Evolutionary conservation across 2,888 invertebrate species (phyloP), one percentile per base, ranked within the genome.

Genomic region (Atrina japonica): DNA sequence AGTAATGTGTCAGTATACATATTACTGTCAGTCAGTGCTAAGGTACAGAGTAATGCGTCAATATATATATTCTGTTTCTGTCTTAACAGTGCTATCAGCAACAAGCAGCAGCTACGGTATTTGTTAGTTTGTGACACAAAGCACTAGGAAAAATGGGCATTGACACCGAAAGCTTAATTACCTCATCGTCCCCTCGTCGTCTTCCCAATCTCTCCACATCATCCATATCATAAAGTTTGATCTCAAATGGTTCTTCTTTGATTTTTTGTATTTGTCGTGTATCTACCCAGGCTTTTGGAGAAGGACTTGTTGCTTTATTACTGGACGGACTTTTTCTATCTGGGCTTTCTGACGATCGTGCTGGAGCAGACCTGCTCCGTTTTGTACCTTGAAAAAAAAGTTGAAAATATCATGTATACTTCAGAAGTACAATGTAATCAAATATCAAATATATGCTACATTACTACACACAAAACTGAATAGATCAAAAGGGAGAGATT

Each of bases 121-220:
- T n/a, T n/a, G n/a, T n/a, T n/a, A n/a, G n/a, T n/a, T n/a, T n/a
- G n/a, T n/a, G n/a, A n/a, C n/a, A n/a, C n/a, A n/a, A n/a, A n/a
- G n/a, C n/a, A n/a, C n/a, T n/a, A n/a, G n/a, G n/a, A n/a, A n/a
- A n/a, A n/a, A n/a, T n/a, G n/a, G n/a, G n/a, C n/a, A n/a, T n/a
- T n/a, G n/a, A n/a, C n/a, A n/a, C n/a, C n/a, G n/a, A n/a, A n/a
- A n/a, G n/a, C n/a, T n/a, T n/a, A 40, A 75, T 70, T 72, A 88
- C 89, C 84, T 88, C 86, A 18, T 79, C 80, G 56, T 92, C 92
- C 80, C 91, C 85, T 84, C 91, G 86, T 86, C 92, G 89, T 81
- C 91, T 88, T 79, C 92, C 91, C 89, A 92, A 84, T 79, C 91
- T 89, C 86, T 91, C 92, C 79, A 92, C 91, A 87, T 92, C 92